A percentile compares a stretch with the other conserved stretches of the same genome.
These are phyloP conservation scores for Parnassius glacialis DNA, from an alignment of 2,888 invertebrate genomes.

Conservation along the genomic window DNA sequence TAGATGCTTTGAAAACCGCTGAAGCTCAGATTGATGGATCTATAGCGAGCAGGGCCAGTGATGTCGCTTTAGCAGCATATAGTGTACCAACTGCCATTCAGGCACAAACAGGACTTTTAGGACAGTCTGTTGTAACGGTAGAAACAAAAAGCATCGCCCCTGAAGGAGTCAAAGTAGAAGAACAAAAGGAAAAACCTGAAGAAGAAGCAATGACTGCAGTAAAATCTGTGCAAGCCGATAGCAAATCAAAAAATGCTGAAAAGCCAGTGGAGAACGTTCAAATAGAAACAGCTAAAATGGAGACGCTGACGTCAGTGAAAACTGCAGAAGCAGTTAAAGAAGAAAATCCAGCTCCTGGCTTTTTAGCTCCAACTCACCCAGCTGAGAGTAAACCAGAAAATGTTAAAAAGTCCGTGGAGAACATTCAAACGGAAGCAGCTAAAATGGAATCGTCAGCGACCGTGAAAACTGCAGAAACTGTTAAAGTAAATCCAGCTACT, in stretches of 20 bases:
- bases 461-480: no score
- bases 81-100: no score
- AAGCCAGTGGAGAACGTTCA: conserved; percentile 34
- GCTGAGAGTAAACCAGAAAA: no score
- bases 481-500: no score
- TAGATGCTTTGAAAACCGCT: no score
- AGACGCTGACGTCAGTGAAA: conserved; percentile 24
- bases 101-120: no score
- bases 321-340: conserved; percentile 11
- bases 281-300: conserved; percentile 35
- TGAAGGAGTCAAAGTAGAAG: conserved; percentile 13
- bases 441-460: no score
- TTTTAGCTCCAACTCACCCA: conserved; percentile 15
- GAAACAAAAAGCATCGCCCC: neutral
- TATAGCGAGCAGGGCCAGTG: conserved; percentile 45
- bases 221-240: conserved; percentile 15
- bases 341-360: conserved; percentile 1
- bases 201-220: no score
- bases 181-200: conserved; percentile 31
- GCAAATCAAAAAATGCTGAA: conserved; percentile 20
- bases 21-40: conserved; percentile 56
- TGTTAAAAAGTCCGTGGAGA: no score
- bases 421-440: no score
- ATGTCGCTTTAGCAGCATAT: no score
- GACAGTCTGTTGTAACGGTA: conserved; percentile 31